phyloP scores from a whole-genome alignment of 2,888 invertebrate species.

The Schizaphis graminum region DNA sequence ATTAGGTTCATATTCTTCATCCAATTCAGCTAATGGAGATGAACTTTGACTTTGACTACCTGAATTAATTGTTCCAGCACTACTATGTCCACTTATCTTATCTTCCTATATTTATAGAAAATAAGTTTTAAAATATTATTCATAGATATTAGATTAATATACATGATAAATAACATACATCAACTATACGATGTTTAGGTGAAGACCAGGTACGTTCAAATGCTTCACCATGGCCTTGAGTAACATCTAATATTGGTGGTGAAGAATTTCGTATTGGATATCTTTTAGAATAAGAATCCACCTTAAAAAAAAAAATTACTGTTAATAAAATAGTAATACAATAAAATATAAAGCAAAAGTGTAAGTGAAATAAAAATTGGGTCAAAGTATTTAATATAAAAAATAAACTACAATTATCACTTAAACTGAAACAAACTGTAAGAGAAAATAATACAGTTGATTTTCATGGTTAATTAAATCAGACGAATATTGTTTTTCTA shows the following conservation, averaged over 20 bases:
- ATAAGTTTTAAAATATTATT: neutral
- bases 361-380: conserved; percentile 20
- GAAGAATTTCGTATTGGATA: conserved; percentile 67
- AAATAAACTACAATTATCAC: conserved; percentile 55
- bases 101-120: conserved; percentile 47
- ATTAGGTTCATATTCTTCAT: conserved; percentile 68
- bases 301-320: conserved; percentile 65
- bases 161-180: conserved; percentile 66
- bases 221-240: conserved; percentile 62
- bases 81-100: conserved; percentile 52
- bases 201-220: conserved; percentile 69
- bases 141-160: neutral
- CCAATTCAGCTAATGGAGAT: conserved; percentile 68
- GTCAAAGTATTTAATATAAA: conserved; percentile 18
- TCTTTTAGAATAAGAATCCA: conserved; percentile 67
- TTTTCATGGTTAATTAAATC: conserved; percentile 64
- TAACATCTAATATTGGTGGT: conserved; percentile 67
- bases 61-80: conserved; percentile 56
- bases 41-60: conserved; percentile 67
- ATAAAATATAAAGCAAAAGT: neutral
- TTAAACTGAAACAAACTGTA: conserved; percentile 60
- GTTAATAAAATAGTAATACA: neutral
- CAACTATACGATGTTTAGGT: conserved; percentile 67
- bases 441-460: conserved; percentile 41
- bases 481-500: conserved; percentile 39